Percentiles rank a stretch among this genome's conserved stretches.
Evolutionary conservation across 92 coral and sea anemone genomes (phyloP).

Genomic region (Palythoa grandiflora): DNA sequence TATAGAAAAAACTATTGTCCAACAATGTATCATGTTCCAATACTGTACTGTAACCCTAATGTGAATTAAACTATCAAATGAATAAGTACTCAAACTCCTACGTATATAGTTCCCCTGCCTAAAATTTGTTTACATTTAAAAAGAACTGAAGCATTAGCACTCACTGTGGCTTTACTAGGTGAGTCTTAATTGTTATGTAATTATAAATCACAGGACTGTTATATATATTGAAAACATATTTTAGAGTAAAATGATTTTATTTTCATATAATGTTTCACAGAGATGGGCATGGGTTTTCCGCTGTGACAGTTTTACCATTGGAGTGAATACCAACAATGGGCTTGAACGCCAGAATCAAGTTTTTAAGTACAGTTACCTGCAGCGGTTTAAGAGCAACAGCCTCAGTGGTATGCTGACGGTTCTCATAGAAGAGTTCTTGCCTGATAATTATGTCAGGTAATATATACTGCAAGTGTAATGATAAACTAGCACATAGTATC

Average conservation of each 20-base stretch:
- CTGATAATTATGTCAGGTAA: slow-evolving; percentile 76
- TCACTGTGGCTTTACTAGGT: no score
- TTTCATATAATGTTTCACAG: slow-evolving; percentile 38
- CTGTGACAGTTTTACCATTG: slow-evolving; percentile 52
- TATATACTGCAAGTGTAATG: not conserved
- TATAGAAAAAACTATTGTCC: not conserved
- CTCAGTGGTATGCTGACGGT: slow-evolving; percentile 68
- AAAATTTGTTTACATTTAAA: no score
- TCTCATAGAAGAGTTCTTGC: slow-evolving; percentile 67
- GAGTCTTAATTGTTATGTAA: no score
- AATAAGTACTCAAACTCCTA: no score
- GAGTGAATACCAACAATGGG: slow-evolving; percentile 76
- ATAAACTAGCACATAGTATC: not conserved
- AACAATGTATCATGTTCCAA: no score
- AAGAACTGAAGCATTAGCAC: no score
- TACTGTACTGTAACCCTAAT: no score
- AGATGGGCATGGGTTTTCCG: slow-evolving; percentile 77
- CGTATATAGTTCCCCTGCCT: no score
- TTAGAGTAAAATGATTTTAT: not conserved
- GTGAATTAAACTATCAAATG: no score
- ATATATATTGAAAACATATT: not conserved
- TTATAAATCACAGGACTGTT: no score
- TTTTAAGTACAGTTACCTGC: slow-evolving; percentile 68
- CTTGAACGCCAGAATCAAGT: slow-evolving; percentile 69
- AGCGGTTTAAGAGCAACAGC: slow-evolving; percentile 44